Conservation (phyloP, 2,888 invertebrate species). For the Electrophaes corylata region DNA sequence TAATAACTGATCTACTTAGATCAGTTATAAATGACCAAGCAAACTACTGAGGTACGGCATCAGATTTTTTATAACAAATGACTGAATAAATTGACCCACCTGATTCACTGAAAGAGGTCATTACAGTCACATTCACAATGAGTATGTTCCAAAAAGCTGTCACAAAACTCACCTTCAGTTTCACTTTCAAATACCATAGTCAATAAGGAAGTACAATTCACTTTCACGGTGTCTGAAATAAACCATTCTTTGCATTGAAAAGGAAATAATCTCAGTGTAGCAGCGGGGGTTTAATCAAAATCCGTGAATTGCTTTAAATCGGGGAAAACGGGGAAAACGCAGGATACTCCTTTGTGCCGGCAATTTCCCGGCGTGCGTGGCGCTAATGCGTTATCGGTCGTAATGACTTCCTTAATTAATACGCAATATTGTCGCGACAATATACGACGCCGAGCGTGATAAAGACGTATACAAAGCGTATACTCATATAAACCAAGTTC, state of each 20-base stretch:
- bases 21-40: too few relatives aligned
- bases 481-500: too few relatives aligned
- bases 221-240: slow-evolving; percentile 82
- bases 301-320: slow-evolving; percentile 84
- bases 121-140: not conserved
- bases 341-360: slow-evolving; percentile 82
- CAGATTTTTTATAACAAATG: too few relatives aligned
- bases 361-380: slow-evolving; percentile 81
- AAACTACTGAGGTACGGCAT: too few relatives aligned
- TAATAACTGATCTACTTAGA: too few relatives aligned
- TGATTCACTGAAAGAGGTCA: not conserved
- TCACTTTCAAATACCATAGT: slow-evolving; percentile 62
- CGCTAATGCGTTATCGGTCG: slow-evolving; percentile 80
- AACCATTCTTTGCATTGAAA: slow-evolving; percentile 83
- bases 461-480: not conserved
- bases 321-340: slow-evolving; percentile 83
- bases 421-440: slow-evolving; percentile 67
- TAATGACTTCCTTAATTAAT: slow-evolving; percentile 85
- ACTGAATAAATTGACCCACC: too few relatives aligned
- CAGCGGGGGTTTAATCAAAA: slow-evolving; percentile 84
- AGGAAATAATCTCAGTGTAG: slow-evolving; percentile 78
- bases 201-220: slow-evolving; percentile 82
- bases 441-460: slow-evolving; percentile 4
- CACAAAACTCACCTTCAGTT: slow-evolving; percentile 42
- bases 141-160: not conserved